Evolutionary conservation across 1,140 invertebrate genomes (phyloP).

Genomic region (Sminthurinus signatus): DNA sequence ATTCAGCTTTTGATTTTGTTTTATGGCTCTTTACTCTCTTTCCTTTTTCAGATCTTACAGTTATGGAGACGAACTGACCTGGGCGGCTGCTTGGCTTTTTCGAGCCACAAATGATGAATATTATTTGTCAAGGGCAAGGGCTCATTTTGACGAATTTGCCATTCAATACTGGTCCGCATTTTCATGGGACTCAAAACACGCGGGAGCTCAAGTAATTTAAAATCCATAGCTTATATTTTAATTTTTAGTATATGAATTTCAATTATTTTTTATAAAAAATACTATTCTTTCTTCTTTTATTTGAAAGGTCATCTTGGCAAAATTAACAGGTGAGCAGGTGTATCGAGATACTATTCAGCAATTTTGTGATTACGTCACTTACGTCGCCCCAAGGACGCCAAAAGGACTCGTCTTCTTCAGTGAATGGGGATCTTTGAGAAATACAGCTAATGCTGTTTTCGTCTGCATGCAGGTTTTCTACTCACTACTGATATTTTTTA

Average conservation of each 20-base stretch:
- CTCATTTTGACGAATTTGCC: constrained; percentile 50
- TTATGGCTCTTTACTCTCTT: too few species aligned
- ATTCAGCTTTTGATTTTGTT: too few species aligned
- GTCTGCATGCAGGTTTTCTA: constrained; percentile 51
- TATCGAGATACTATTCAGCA: constrained; percentile 40
- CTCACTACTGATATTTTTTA: too few species aligned
- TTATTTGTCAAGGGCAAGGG: constrained; percentile 53
- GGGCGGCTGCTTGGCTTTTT: constrained; percentile 58
- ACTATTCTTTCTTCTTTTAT: not conserved
- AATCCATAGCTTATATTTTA: too few species aligned
- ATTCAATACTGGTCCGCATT: constrained; percentile 51
- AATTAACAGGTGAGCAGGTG: constrained; percentile 22
- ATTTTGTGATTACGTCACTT: constrained; percentile 42
- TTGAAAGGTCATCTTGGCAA: constrained; percentile 31
- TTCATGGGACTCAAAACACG: constrained; percentile 57
- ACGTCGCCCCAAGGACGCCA: constrained; percentile 52
- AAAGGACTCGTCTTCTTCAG: constrained; percentile 55
- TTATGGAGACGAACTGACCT: constrained; percentile 57
- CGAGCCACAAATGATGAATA: constrained; percentile 52
- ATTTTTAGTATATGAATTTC: not conserved
- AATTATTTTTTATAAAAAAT: not conserved
- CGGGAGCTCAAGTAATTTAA: constrained; percentile 52
- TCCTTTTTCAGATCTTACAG: constrained; percentile 45
- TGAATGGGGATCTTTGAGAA: constrained; percentile 54
- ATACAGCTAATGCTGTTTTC: constrained; percentile 56